Conservation (phyloP, 2,888 invertebrate species). For the Torymus aiolomorphi region DNA sequence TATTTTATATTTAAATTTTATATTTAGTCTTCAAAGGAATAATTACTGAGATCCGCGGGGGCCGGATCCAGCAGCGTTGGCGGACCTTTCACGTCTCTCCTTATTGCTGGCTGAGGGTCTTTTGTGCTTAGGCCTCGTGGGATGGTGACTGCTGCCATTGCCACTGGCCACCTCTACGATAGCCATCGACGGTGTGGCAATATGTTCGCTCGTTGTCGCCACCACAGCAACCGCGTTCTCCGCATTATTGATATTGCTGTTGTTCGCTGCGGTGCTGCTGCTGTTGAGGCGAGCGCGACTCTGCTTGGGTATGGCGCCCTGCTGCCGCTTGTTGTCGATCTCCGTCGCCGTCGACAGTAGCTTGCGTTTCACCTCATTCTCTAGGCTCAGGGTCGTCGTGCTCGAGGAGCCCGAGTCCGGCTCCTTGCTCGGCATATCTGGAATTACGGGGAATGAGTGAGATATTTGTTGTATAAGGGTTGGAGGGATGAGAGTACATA, state of each 20-base stretch:
- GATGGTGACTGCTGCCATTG: no score
- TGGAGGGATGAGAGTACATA: no score
- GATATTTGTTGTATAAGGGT: neutral
- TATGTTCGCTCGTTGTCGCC: neutral
- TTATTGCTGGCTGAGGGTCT: constrained; percentile 43
- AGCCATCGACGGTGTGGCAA: no score
- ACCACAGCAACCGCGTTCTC: neutral
- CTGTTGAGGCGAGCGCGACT: constrained; percentile 77
- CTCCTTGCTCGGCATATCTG: constrained; percentile 75
- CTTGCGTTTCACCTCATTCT: constrained; percentile 76
- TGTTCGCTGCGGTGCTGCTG: constrained; percentile 51
- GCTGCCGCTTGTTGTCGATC: constrained; percentile 79
- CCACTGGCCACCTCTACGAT: no score
- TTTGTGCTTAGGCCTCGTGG: constrained; percentile 71
- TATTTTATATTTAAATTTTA: no score
- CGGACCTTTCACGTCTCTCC: constrained; percentile 52
- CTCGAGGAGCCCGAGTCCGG: constrained; percentile 77
- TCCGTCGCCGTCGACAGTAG: constrained; percentile 76
- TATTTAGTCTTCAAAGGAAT: neutral
- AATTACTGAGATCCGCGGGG: constrained; percentile 65
- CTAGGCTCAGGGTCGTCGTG: constrained; percentile 75
- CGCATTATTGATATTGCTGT: constrained; percentile 12
- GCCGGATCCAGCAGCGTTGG: constrained; percentile 1
- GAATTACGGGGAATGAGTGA: neutral
- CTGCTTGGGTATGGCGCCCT: constrained; percentile 85